Base-by-base conservation (phyloP, 1,140 invertebrate genomes). In the Drosophila bocki region DNA sequence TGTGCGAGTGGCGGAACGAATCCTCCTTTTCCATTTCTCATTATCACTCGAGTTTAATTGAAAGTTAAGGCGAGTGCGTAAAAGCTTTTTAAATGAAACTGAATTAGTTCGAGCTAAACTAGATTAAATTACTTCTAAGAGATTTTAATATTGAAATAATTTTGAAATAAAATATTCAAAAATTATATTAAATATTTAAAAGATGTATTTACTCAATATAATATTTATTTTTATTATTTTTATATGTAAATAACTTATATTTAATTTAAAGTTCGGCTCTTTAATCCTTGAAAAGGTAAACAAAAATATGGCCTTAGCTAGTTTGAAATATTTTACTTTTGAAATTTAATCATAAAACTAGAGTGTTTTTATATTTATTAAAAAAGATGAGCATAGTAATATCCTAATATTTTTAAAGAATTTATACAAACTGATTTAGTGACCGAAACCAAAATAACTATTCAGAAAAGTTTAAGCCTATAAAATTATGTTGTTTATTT, bases 31-130 rank as follows among this genome's bases (percentile, higher is more conserved):
- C n/a, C 41, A 48, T 47, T 78, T 78, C 57, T 42, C 13, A 78
- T 78, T 78, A 69, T 69, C 50, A 69, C 63, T 78, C 44, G 63
- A 61, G 57, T 56, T 78, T 60, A 78, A 78, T 78, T 78, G 63
- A 56, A 78, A 78, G 63, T 78, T 78, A 42, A 69, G 12, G 32
- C 33, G 56, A 68, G 11, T 60, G 48, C 39, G 48, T 61, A 78
- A 60, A 37, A 77, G 63, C 56, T 59, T 77, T 60, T 56, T 77
- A 77, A 69, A 68, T 22, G 75, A 50, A 60, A 60, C 75, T 17
- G 33, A 56, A 76, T 67, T 77, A 37, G 54, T 54, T 53, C 15
- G 47, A 19, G 26, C 6, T 68, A 60, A 77, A 41, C 12, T 3
- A 67, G 35, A 76, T 60, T 29, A 17, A 62, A 54, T 75, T 74